phyloP scores from a whole-genome alignment of 2,113 vertebrate species.

The Xyliphius kryptos region DNA sequence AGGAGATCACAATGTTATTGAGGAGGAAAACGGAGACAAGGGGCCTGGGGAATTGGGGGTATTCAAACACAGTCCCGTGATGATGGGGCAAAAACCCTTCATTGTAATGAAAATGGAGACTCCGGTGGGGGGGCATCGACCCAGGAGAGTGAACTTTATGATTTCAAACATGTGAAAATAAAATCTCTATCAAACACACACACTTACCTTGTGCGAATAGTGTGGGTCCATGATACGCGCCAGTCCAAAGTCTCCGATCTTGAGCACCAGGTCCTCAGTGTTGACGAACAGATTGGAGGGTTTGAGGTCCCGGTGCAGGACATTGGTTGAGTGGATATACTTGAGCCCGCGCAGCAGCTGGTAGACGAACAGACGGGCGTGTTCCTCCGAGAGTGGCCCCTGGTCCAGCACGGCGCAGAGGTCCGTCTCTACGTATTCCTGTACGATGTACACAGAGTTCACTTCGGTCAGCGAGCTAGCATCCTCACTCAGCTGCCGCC shows the following conservation, averaged over 20 bases:
- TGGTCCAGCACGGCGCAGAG: constrained; percentile 91
- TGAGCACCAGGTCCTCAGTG: constrained; percentile 97
- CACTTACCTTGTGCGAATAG: constrained; percentile 94
- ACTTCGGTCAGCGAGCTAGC: constrained; percentile 91
- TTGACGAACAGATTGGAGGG: constrained; percentile 98
- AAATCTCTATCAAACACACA: too few relatives aligned
- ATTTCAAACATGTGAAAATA: too few relatives aligned
- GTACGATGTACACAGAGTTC: constrained; percentile 97
- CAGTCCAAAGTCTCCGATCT: constrained; percentile 96
- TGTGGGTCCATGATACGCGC: constrained; percentile 98
- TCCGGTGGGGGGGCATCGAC: too few relatives aligned
- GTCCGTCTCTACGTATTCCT: constrained; percentile 99
- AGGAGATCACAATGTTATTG: too few relatives aligned
- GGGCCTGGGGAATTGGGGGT: too few relatives aligned
- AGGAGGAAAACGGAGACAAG: too few relatives aligned
- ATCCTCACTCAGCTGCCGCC: constrained; percentile 83
- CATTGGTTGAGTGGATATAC: constrained; percentile 98
- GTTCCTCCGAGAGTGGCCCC: constrained; percentile 89
- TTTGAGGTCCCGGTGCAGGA: constrained; percentile 97
- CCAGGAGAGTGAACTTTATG: too few relatives aligned
- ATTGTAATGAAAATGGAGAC: too few relatives aligned
- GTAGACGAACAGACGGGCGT: constrained; percentile 98
- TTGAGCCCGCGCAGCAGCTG: constrained; percentile 98
- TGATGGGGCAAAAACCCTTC: too few relatives aligned
- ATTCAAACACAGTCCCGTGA: too few relatives aligned